These are phyloP conservation scores for Platycercus adscitus DNA, from an alignment of 2,113 vertebrate genomes.

Conservation along the genomic window DNA sequence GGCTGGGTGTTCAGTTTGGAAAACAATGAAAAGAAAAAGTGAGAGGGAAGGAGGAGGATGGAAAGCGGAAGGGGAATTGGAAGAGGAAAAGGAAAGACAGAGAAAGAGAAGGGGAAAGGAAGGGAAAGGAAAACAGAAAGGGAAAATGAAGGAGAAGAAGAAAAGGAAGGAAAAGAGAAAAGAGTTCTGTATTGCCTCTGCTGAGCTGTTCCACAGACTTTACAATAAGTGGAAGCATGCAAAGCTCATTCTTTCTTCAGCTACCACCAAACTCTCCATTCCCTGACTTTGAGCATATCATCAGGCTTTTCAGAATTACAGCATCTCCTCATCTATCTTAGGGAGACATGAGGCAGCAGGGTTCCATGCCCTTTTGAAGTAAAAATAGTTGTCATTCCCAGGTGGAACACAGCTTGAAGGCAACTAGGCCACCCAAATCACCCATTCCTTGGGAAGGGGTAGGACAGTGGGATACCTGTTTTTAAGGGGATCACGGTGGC, in stretches of 20 bases:
- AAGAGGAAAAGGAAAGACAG: rapidly evolving
- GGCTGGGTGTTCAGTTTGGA: rapidly evolving
- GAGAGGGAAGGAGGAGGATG: rapidly evolving
- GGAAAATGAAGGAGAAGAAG: no score
- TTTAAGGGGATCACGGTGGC: not conserved
- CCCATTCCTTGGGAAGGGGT: not conserved
- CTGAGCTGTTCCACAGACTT: not conserved
- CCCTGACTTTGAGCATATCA: not conserved
- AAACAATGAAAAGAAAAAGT: not conserved
- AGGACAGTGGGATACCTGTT: not conserved
- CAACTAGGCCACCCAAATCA: not conserved
- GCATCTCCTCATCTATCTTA: not conserved
- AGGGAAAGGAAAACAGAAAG: not conserved
- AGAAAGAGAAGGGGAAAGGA: not conserved
- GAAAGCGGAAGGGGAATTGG: not conserved
- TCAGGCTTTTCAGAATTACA: not conserved
- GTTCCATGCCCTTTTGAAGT: not conserved
- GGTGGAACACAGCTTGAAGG: not conserved
- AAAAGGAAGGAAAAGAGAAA: not conserved
- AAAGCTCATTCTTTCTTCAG: not conserved
- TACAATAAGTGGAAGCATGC: not conserved
- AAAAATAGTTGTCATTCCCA: not conserved
- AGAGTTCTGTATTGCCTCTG: not conserved
- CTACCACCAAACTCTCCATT: not conserved
- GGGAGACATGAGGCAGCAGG: not conserved